phyloP scores from a whole-genome alignment of 2,888 invertebrate species.

The Synergus gifuensis region DNA sequence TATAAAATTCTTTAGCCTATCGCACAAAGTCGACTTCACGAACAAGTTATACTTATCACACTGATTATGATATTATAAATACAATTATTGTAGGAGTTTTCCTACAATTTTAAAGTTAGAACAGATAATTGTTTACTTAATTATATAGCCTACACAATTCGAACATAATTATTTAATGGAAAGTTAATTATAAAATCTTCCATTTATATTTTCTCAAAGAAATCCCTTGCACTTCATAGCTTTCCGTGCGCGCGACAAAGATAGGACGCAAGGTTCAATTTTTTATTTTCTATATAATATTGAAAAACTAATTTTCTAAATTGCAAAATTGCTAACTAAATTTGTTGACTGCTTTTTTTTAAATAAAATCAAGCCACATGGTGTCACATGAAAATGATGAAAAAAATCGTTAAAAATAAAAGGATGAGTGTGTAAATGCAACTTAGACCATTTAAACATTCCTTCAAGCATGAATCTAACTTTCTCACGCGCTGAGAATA shows the following conservation, averaged over 20 bases:
- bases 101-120: conserved; percentile 7
- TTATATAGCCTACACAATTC: conserved; percentile 22
- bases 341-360: neutral
- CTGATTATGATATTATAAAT: conserved; percentile 49
- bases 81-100: conserved; percentile 53
- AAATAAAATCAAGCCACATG: conserved; percentile 22
- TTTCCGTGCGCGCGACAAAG: conserved; percentile 53
- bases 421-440: neutral
- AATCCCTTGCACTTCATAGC: conserved; percentile 41
- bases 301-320: neutral
- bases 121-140: conserved; percentile 1
- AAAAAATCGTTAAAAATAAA: neutral
- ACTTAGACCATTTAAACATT: conserved; percentile 5
- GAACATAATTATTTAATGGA: conserved; percentile 49
- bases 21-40: conserved; percentile 45
- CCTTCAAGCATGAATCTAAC: conserved; percentile 43
- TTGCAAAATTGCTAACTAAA: conserved; percentile 4
- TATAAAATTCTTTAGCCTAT: conserved; percentile 32
- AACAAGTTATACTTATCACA: conserved; percentile 47
- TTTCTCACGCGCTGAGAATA: conserved; percentile 57
- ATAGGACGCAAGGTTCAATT: conserved; percentile 43
- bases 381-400: neutral
- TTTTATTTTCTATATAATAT: conserved; percentile 4
- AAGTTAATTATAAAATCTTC: conserved; percentile 62
- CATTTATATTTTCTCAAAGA: conserved; percentile 54